Evolutionary conservation across 2,113 vertebrate genomes (phyloP), one percentile per base, ranked within the genome.

Genomic region (Calyptommatus sinebrachiatus): DNA sequence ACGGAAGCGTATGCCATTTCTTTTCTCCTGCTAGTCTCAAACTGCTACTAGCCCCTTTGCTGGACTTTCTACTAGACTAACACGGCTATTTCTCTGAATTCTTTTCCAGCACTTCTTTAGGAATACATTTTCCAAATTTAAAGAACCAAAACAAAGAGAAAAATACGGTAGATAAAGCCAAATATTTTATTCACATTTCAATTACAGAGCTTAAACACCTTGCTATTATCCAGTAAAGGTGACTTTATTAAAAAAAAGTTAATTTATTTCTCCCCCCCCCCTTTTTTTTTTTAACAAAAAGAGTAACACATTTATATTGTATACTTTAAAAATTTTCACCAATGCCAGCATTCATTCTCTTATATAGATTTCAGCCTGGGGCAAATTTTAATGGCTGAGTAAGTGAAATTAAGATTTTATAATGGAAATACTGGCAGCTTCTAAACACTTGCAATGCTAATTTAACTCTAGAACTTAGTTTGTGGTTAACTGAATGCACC

Each of bases 161-260:
- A 83, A 29, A 78, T 89, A 41, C 35, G 2, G 35, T 41, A 81
- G 79, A 85, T 57, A 86, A 28, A 81, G 41, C 12, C 82, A 71
- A 80, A 78, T 89, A 86, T 69, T 48, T 1, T 87, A 86, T 70
- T 86, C 67, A 85, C 82, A 87, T 82, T 46, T 78, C 82, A 87
- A 22, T 41, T 65, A 67, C 2, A 83, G 8, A 9, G 14, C 29
- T 68, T 80, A 70, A 71, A 86, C 70, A 67, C 29, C 26, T 41
- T 75, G 68, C 61, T 14, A 18, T 50, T 73, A 73, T 84, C n/a
- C 14, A 57, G 61, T 16, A n/a, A 83, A 24, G 29, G 71, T 50
- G 82, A 83, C 57, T 14, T 41, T 41, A 41, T 41, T 41, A 41
- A 41, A 41, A 41, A 41, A 41, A 4, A 41, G 26, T 79, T 77